Percentiles rank a stretch among this genome's conserved stretches.
Conservation (phyloP, 2,888 invertebrate genomes). For the Amphipoea lucens region DNA sequence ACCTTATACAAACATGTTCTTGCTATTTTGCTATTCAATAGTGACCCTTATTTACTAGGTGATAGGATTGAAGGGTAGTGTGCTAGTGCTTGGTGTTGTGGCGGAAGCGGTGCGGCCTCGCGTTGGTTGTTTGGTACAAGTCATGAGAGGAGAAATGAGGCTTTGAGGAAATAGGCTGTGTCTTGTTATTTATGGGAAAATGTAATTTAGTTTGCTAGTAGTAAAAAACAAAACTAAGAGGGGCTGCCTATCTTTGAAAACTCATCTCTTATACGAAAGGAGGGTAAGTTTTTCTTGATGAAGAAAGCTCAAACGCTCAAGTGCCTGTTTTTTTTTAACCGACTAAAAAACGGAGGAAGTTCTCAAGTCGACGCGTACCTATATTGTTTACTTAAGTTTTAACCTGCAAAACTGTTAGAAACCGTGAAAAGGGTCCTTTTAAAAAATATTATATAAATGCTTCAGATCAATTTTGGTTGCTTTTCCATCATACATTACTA, state of each 20-base stretch:
- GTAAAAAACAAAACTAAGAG: background rate
- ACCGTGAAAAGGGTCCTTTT: background rate
- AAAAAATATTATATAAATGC: background rate
- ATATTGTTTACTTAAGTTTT: too few relatives aligned
- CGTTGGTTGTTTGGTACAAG: conserved; percentile 71
- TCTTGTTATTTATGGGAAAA: background rate
- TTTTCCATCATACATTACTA: background rate
- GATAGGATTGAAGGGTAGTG: conserved; percentile 61
- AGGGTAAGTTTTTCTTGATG: too few relatives aligned
- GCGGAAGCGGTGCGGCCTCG: conserved; percentile 83
- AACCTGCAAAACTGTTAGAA: background rate
- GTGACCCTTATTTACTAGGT: conserved; percentile 42
- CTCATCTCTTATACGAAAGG: background rate
- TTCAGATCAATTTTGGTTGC: background rate
- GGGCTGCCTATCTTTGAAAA: background rate
- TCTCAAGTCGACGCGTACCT: too few relatives aligned
- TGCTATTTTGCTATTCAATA: conserved; percentile 47
- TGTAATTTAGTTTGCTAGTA: background rate
- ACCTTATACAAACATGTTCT: conserved; percentile 57
- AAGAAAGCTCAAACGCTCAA: background rate
- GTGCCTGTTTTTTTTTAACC: too few relatives aligned
- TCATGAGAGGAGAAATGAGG: conserved; percentile 41
- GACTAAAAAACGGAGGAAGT: too few relatives aligned
- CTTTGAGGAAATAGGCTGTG: conserved; percentile 36
- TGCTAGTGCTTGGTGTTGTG: conserved; percentile 67